Conservation (phyloP, 1,140 invertebrate species). For the Chymomyza costata region DNA sequence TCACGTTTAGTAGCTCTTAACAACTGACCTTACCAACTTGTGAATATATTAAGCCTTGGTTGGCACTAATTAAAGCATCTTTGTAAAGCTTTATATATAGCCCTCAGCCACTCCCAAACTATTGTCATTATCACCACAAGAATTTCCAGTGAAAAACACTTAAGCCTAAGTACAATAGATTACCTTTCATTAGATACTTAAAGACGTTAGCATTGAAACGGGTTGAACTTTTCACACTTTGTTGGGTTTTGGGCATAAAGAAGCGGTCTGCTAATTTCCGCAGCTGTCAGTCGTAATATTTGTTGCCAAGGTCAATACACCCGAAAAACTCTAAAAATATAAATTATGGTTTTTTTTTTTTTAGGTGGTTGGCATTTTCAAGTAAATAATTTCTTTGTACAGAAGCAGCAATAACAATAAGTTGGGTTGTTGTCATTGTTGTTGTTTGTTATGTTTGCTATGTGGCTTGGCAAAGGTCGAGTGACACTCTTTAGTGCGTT, state of each 20-base stretch:
- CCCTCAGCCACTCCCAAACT: too few species aligned
- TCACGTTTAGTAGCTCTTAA: too few species aligned
- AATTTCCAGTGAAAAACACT: slow-evolving; percentile 7
- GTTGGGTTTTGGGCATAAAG: slow-evolving; percentile 50
- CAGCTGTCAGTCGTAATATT: slow-evolving; percentile 39
- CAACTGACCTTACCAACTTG: too few species aligned
- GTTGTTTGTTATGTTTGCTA: slow-evolving; percentile 31
- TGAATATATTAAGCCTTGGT: too few species aligned
- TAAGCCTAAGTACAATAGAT: background rate
- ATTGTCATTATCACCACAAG: too few species aligned
- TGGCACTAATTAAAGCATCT: too few species aligned
- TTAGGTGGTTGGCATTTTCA: slow-evolving; percentile 28
- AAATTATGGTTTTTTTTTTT: slow-evolving; percentile 26
- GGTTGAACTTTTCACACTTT: slow-evolving; percentile 64
- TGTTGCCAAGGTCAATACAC: slow-evolving; percentile 65
- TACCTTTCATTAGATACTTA: slow-evolving; percentile 25
- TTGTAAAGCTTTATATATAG: too few species aligned
- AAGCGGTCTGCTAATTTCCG: slow-evolving; percentile 66
- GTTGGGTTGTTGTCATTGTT: too few species aligned
- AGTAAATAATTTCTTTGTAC: slow-evolving; percentile 67
- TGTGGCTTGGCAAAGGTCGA: slow-evolving; percentile 64
- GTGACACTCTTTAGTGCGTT: slow-evolving; percentile 59
- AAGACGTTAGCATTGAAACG: slow-evolving; percentile 19
- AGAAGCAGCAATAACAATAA: too few species aligned
- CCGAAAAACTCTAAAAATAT: slow-evolving; percentile 30